phyloP scores from a whole-genome alignment of 1,140 invertebrate species.

The Procambarus virginalis region DNA sequence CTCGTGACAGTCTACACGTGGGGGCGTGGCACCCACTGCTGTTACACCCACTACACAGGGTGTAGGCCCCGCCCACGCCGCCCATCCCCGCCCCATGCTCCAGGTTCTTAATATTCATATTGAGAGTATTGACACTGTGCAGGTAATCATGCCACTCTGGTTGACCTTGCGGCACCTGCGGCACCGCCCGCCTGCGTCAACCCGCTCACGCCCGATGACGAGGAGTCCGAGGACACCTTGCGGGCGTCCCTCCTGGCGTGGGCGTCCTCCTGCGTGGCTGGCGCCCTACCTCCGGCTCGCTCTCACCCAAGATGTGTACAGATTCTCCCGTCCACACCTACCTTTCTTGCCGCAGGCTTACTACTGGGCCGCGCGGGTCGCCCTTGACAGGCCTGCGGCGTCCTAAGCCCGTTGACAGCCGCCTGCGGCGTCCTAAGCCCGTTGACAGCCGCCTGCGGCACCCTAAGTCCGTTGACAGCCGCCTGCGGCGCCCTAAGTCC shows the following conservation, averaged over 20 bases:
- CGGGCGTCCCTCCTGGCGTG: slow-evolving; percentile 38
- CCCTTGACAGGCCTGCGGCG: neutral
- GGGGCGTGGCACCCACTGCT: neutral
- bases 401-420: no score
- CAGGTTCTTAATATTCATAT: slow-evolving; percentile 42
- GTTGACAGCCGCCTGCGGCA: no score
- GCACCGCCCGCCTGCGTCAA: slow-evolving; percentile 22
- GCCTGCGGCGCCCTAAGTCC: no score
- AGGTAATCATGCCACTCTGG: neutral
- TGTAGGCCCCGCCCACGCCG: neutral
- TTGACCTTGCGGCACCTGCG: neutral
- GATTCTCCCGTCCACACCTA: neutral
- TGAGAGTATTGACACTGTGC: slow-evolving; percentile 17
- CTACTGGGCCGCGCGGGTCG: neutral
- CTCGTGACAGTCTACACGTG: neutral
- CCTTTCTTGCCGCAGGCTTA: neutral
- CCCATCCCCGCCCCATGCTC: neutral
- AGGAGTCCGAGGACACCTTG: slow-evolving; percentile 51
- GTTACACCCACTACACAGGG: neutral
- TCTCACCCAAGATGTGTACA: neutral
- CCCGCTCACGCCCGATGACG: slow-evolving; percentile 51
- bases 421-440: no score
- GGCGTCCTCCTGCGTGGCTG: neutral
- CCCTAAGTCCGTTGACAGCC: no score
- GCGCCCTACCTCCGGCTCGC: slow-evolving; percentile 4